Conservation (phyloP, 2,797 vertebrate species). For the Schizothorax lantsangensis region DNA sequence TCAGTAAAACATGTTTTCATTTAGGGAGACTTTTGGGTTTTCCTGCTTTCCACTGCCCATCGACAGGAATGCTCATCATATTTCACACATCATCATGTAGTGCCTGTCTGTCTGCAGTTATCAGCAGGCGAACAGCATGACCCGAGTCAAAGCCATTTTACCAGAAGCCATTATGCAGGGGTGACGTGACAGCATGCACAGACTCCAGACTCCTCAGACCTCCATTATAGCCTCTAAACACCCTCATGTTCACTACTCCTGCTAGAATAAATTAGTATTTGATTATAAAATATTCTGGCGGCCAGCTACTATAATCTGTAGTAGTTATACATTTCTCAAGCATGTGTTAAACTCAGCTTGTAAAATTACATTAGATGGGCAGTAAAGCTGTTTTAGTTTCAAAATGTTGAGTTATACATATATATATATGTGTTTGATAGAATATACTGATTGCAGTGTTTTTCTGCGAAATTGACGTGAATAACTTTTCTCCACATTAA, state of each 20-base stretch:
- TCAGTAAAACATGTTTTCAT: constrained; percentile 1
- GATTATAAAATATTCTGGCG: background rate
- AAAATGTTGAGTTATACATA: background rate
- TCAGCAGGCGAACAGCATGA: constrained; percentile 43
- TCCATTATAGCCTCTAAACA: constrained; percentile 21
- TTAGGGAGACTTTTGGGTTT: constrained; percentile 9
- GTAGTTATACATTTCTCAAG: background rate
- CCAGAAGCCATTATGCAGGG: constrained; percentile 38
- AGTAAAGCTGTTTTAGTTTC: background rate
- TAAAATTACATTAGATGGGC: background rate
- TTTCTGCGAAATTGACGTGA: background rate
- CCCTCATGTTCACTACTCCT: constrained; percentile 37
- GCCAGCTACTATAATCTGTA: background rate
- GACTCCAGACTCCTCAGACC: constrained; percentile 35
- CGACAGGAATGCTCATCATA: constrained; percentile 1
- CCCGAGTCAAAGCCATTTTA: constrained; percentile 41
- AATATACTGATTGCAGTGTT: background rate
- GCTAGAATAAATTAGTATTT: constrained; percentile 31
- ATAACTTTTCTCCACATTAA: constrained; percentile 2
- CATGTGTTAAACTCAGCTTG: background rate
- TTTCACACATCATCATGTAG: constrained; percentile 19
- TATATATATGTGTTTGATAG: too few relatives aligned
- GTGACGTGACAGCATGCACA: constrained; percentile 45
- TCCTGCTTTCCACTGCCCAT: constrained; percentile 43
- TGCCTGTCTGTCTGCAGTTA: constrained; percentile 53